Evolutionary conservation across 1,140 invertebrate species (phyloP).

Genomic region (Zaprionus kolodkinae): DNA sequence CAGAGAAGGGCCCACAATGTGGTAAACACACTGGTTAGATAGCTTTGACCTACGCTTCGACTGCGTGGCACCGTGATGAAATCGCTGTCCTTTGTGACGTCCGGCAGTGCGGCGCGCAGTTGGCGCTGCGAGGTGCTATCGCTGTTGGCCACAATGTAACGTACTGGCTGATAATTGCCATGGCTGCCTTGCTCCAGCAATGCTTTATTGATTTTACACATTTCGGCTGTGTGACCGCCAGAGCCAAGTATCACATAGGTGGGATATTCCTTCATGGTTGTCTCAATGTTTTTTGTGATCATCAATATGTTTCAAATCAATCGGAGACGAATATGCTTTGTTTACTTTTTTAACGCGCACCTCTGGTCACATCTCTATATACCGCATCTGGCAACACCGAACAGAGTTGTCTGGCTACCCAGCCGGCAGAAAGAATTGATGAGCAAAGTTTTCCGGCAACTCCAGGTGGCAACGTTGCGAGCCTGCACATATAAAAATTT

Average conservation of each 20-base stretch:
- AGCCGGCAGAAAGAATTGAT: background rate
- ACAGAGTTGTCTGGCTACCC: slow-evolving; percentile 7
- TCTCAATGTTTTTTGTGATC: background rate
- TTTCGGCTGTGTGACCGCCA: slow-evolving; percentile 95
- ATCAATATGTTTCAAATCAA: background rate
- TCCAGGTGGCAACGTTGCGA: background rate
- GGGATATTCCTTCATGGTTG: slow-evolving; percentile 29
- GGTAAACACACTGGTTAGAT: slow-evolving; percentile 90
- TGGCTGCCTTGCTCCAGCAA: slow-evolving; percentile 84
- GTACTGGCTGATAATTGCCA: slow-evolving; percentile 84
- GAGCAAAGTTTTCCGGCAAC: background rate
- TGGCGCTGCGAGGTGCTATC: slow-evolving; percentile 89
- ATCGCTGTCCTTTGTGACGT: slow-evolving; percentile 84
- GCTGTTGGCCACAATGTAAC: slow-evolving; percentile 92
- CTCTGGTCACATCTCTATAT: slow-evolving; percentile 9
- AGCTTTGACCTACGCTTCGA: slow-evolving; percentile 94
- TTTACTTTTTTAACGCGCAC: slow-evolving; percentile 15
- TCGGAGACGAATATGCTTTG: background rate
- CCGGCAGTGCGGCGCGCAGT: slow-evolving; percentile 53
- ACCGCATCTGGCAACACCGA: background rate
- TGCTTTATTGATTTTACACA: slow-evolving; percentile 89
- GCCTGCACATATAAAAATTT: background rate
- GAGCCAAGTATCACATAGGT: slow-evolving; percentile 87
- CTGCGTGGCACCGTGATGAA: slow-evolving; percentile 90
- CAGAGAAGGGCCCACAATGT: slow-evolving; percentile 89